Base-by-base conservation (phyloP, 2,888 invertebrate genomes). In the Drosophila koepferae region DNA sequence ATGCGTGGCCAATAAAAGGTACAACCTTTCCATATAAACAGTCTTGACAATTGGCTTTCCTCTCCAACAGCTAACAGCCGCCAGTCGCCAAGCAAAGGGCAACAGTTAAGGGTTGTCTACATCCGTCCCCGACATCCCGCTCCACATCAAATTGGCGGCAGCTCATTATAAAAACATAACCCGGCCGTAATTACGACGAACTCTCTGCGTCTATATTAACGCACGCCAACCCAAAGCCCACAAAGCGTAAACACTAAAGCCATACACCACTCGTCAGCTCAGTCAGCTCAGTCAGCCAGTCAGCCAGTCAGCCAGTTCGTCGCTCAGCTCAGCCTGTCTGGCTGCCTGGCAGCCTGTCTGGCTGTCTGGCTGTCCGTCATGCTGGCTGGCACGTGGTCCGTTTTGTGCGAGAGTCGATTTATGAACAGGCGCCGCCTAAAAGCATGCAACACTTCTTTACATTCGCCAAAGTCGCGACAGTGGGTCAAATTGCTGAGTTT, bases 141-240 rank as follows among this genome's bases (percentile, higher is more conserved):
- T 18, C 7, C 36, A 34, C 58, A 38, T n/a, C 53, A 60, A 66
- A 62, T 74, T 69, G 74, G 44, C 53, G 67, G 61, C 80, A 83
- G 83, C 81, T 84, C 83, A 86, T 84, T 84, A 84, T 76, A 86
- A 81, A 84, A 81, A 83, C 86, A 84, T 83, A 80, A 72, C 79
- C 86, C 72, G 66, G 72, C 81, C 63, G 78, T 77, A 77, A 79
- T 84, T 86, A 84, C 86, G 77, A 75, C 72, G 68, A 74, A 68
- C 63, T 44, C 55, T 64, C 46, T 16, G 64, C 49, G 56, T 53
- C 63, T 51, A 62, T 44, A 60, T 56, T 69, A 54, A 63, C 51
- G 55, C 31, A 48, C 48, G 43, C 55, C 38, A 31, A 28, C 44
- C 41, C 34, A 53, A 53, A 62, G 43, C 43, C 36, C 44, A 55